phyloP scores from a whole-genome alignment of 2,113 vertebrate species.

The Lepidothrix coronata region DNA sequence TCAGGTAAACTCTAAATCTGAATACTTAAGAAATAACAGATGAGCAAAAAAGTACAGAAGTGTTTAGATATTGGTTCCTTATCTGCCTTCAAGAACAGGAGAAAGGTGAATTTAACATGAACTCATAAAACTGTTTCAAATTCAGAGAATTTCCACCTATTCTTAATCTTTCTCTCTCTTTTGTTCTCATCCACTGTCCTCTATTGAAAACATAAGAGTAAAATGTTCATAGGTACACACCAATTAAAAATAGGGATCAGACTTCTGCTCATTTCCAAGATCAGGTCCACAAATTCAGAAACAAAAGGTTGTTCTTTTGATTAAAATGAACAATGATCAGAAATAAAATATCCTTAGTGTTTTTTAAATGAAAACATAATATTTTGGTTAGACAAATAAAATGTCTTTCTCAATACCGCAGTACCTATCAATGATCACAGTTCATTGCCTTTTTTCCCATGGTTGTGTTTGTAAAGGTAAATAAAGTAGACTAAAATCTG shows the following conservation, averaged over 20 bases:
- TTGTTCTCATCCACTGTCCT: neutral
- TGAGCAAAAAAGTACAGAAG: neutral
- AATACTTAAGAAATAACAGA: neutral
- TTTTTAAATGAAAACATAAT: neutral
- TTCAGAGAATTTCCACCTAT: neutral
- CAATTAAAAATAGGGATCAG: neutral
- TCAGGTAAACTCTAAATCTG: neutral
- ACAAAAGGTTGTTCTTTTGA: neutral
- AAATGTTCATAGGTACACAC: neutral
- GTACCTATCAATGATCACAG: neutral
- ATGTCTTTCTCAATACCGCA: neutral
- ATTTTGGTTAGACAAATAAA: neutral
- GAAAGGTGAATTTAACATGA: neutral
- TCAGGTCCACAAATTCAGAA: neutral
- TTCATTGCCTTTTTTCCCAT: neutral
- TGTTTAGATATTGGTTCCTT: neutral
- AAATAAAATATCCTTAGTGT: neutral
- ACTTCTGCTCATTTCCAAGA: neutral
- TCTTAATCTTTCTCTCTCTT: neutral
- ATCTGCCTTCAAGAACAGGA: neutral
- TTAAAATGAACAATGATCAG: neutral
- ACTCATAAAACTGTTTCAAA: neutral
- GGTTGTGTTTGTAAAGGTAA: neutral
- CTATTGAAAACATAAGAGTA: neutral
- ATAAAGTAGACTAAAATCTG: neutral